Evolutionary conservation across 2,113 vertebrate genomes (phyloP).

Genomic region (Equus quagga): DNA sequence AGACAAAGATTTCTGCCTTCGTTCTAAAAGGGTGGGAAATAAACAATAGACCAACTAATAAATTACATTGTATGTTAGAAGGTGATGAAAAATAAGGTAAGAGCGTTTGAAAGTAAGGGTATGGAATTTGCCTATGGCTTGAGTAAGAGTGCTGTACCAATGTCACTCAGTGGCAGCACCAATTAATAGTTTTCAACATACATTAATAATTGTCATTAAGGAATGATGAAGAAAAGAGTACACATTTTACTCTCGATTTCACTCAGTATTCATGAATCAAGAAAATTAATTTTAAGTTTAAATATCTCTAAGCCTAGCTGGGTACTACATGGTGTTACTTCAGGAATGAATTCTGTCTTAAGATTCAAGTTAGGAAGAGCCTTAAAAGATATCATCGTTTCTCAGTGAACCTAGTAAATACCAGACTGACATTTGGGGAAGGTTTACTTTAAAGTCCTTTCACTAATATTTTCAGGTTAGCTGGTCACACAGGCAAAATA

Average conservation of each 20-base stretch:
- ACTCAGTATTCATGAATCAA: background rate
- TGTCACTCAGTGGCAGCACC: background rate
- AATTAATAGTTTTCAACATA: background rate
- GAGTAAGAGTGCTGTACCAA: background rate
- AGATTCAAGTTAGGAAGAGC: background rate
- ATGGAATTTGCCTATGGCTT: background rate
- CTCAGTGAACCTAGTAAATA: background rate
- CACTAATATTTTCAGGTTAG: background rate
- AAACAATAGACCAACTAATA: background rate
- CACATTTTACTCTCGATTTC: background rate
- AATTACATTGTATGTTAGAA: background rate
- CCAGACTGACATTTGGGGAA: background rate
- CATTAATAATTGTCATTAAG: background rate
- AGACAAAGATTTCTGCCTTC: background rate
- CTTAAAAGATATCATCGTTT: background rate
- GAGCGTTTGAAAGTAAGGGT: background rate
- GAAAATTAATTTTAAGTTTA: background rate
- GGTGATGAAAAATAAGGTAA: background rate
- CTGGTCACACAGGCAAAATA: background rate
- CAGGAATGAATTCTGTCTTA: background rate
- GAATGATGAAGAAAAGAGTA: background rate
- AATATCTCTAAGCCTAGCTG: background rate
- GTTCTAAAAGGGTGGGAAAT: background rate
- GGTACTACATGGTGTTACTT: background rate
- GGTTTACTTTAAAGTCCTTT: background rate